A percentile compares a stretch with the other conserved stretches of the same genome.
Evolutionary conservation across 1,140 invertebrate genomes (phyloP).

Genomic region (Zaprionus davidi): DNA sequence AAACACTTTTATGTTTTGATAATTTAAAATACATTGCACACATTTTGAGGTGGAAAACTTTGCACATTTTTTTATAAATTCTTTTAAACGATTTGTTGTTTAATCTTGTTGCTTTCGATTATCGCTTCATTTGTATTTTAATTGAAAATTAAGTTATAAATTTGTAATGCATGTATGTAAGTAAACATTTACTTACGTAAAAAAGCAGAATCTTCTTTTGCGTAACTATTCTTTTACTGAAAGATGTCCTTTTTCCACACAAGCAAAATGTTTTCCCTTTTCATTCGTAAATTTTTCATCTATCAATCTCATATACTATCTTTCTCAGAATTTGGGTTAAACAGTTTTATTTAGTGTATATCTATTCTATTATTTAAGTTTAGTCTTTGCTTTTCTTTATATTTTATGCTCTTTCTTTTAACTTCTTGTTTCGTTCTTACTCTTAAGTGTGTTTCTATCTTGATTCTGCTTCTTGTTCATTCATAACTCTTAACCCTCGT

Average conservation of each 20-base stretch:
- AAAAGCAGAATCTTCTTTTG: background rate
- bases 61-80: conserved; percentile 40
- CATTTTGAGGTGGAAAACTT: conserved; percentile 43
- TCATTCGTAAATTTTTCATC: conserved; percentile 2
- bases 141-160: conserved; percentile 4
- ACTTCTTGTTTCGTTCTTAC: conserved; percentile 38
- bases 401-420: conserved; percentile 56
- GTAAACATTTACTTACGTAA: background rate
- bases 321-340: conserved; percentile 38
- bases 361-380: conserved; percentile 80
- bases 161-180: background rate
- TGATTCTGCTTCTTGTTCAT: conserved; percentile 25
- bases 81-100: conserved; percentile 22
- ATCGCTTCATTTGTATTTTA: background rate
- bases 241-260: background rate
- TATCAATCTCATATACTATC: conserved; percentile 6
- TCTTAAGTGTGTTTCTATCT: conserved; percentile 45
- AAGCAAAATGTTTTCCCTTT: background rate
- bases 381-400: conserved; percentile 81
- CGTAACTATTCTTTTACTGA: background rate
- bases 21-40: conserved; percentile 71
- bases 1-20: conserved; percentile 45
- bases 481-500: conserved; percentile 51
- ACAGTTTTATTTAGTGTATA: conserved; percentile 68
- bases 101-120: conserved; percentile 2